phyloP scores from a whole-genome alignment of 2,888 invertebrate species.

The Colletes collaris region DNA sequence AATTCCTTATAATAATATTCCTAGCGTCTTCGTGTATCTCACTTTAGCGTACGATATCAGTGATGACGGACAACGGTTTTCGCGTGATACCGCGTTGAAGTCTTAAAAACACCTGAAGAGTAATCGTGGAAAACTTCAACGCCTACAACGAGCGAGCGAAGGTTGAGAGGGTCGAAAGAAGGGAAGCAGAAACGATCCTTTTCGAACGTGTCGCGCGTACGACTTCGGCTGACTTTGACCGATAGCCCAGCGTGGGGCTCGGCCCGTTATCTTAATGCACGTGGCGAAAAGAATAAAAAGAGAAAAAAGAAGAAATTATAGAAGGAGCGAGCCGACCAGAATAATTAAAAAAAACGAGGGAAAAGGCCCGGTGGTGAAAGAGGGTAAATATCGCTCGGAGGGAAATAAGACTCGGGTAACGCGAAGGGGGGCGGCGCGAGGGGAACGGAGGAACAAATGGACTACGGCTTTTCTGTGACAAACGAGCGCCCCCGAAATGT shows the following conservation, averaged over 20 bases:
- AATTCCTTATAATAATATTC: too few relatives aligned
- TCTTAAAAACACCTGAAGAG: too few relatives aligned
- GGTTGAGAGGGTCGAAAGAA: conserved; percentile 17
- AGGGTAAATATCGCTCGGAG: conserved; percentile 18
- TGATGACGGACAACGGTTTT: too few relatives aligned
- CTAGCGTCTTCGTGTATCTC: too few relatives aligned
- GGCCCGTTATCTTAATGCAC: conserved; percentile 73
- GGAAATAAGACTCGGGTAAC: conserved; percentile 1
- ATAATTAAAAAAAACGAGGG: conserved; percentile 66
- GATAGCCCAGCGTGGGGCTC: conserved; percentile 72
- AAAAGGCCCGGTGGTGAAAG: conserved; percentile 8
- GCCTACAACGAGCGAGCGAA: too few relatives aligned
- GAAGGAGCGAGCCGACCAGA: conserved; percentile 41
- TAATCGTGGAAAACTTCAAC: too few relatives aligned
- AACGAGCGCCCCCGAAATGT: conserved; percentile 82
- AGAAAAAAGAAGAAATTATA: conserved; percentile 48
- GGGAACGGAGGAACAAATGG: conserved; percentile 59
- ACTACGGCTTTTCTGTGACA: conserved; percentile 76
- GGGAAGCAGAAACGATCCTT: conserved; percentile 59
- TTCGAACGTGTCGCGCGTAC: conserved; percentile 66
- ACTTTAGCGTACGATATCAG: too few relatives aligned
- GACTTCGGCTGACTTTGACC: conserved; percentile 76
- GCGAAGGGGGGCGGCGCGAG: not conserved
- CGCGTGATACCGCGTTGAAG: too few relatives aligned
- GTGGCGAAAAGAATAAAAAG: conserved; percentile 57